phyloP scores from a whole-genome alignment of 1,140 invertebrate species.

The Caerostris extrusa region DNA sequence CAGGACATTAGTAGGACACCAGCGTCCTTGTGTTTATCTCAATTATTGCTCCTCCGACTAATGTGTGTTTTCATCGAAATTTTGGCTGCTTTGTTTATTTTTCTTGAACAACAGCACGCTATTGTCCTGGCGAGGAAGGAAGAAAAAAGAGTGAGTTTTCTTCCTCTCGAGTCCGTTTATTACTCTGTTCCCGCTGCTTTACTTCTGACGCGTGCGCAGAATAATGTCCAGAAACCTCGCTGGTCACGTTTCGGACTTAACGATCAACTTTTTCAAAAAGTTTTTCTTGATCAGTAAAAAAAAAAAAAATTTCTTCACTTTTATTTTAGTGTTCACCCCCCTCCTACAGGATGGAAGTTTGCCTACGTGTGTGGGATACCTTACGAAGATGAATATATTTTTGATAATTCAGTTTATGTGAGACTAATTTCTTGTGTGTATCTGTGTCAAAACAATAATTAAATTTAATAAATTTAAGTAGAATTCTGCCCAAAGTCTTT shows the following conservation, averaged over 20 bases:
- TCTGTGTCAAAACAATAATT: too few species aligned
- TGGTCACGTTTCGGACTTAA: constrained; percentile 50
- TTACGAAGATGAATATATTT: too few species aligned
- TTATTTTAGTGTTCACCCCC: neutral
- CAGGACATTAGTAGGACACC: constrained; percentile 53
- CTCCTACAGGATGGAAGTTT: neutral
- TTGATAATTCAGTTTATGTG: neutral
- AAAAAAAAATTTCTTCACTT: constrained; percentile 25
- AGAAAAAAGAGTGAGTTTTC: neutral
- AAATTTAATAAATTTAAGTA: too few species aligned
- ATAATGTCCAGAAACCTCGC: constrained; percentile 9
- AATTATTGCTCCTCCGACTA: constrained; percentile 67
- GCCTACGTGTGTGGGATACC: constrained; percentile 24
- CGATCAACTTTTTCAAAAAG: constrained; percentile 61
- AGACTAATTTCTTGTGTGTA: too few species aligned
- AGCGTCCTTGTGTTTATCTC: constrained; percentile 64
- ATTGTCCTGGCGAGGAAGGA: neutral
- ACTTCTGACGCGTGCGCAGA: constrained; percentile 50
- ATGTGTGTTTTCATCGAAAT: constrained; percentile 68
- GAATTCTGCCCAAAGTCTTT: too few species aligned
- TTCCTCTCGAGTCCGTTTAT: constrained; percentile 46
- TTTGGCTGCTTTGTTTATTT: neutral
- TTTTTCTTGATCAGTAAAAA: neutral
- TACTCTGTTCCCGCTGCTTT: constrained; percentile 53
- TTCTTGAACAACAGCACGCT: neutral